Conservation (phyloP, 92 coral and sea anemone genomes). For the Siderastrea siderea region DNA sequence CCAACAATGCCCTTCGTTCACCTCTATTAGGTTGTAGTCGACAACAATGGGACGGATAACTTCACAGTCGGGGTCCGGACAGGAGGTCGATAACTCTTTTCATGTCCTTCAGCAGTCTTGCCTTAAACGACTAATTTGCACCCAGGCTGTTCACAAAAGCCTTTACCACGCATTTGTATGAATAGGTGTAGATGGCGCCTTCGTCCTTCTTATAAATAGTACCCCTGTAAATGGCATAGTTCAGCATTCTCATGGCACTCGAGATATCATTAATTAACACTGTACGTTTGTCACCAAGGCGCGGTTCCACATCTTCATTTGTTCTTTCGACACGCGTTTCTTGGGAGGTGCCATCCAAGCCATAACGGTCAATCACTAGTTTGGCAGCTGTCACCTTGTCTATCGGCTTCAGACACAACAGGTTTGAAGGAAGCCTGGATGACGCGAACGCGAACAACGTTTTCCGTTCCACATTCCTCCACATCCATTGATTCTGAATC, state of each 20-base stretch:
- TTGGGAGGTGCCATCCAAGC: slow-evolving; percentile 9
- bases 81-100: neutral
- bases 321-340: neutral
- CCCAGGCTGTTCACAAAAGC: neutral
- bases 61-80: neutral
- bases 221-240: neutral
- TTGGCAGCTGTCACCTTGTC: neutral
- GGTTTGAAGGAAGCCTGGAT: no score
- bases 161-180: no score
- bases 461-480: no score
- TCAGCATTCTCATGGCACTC: slow-evolving; percentile 53
- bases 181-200: no score
- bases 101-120: slow-evolving; percentile 6
- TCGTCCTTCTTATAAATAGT: no score
- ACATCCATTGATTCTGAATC: no score
- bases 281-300: slow-evolving; percentile 49
- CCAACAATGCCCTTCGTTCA: no score
- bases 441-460: no score
- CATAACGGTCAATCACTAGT: neutral
- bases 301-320: slow-evolving; percentile 8
- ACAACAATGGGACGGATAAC: no score
- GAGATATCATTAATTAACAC: slow-evolving; percentile 52
- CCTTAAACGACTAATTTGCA: slow-evolving; percentile 10
- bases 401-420: neutral
- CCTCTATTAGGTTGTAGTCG: no score